Conservation (phyloP, 2,113 vertebrate species). For the Phylloscopus trochilus region DNA sequence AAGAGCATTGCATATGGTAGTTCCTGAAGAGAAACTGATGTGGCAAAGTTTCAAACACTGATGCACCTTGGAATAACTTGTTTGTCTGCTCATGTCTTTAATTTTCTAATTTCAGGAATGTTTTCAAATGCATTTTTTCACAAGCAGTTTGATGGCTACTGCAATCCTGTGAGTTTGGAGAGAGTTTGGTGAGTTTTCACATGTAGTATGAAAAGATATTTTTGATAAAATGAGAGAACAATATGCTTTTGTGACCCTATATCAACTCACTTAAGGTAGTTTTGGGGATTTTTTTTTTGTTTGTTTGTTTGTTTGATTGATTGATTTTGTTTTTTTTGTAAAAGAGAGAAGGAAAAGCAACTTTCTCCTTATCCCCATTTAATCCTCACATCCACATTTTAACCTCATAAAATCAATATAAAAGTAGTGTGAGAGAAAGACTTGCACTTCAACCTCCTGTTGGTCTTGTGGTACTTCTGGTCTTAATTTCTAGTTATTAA, state of each 20-base stretch:
- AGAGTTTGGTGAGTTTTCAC: too few species aligned
- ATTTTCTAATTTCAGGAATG: background rate
- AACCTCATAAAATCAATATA: background rate
- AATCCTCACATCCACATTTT: background rate
- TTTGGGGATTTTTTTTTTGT: background rate
- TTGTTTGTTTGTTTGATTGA: background rate
- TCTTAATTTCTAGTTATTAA: background rate
- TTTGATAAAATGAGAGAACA: background rate
- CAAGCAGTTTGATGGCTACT: background rate
- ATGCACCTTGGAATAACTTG: background rate
- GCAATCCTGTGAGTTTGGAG: background rate
- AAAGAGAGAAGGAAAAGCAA: background rate
- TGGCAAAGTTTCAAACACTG: background rate
- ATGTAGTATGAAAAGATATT: background rate
- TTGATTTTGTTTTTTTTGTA: background rate
- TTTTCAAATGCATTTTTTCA: background rate
- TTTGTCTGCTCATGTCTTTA: slow-evolving; percentile 5
- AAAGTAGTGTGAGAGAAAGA: background rate
- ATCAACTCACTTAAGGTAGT: background rate
- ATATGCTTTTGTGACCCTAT: background rate
- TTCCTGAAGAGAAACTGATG: background rate
- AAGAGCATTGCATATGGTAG: background rate
- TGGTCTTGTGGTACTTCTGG: background rate
- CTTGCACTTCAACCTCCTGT: background rate
- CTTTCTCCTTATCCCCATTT: background rate